Evolutionary conservation across 2,113 vertebrate genomes (phyloP).

Genomic region (Lepidothrix coronata): DNA sequence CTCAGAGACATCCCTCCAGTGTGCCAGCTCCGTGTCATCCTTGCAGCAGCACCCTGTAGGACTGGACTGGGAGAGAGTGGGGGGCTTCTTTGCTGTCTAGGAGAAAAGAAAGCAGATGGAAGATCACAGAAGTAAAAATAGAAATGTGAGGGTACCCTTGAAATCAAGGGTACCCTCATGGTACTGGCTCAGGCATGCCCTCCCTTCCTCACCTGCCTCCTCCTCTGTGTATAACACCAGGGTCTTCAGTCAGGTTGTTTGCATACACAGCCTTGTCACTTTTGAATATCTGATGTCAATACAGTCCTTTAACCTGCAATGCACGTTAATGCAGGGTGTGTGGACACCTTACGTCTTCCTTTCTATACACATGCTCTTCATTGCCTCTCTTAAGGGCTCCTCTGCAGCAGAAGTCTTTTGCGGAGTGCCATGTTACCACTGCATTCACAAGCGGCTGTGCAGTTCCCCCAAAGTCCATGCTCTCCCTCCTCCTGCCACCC

Average conservation of each 20-base stretch:
- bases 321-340: not conserved
- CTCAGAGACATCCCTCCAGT: accelerated
- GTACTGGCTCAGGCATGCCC: not conserved
- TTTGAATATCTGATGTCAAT: not conserved
- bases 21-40: not conserved
- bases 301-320: not conserved
- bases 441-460: not conserved
- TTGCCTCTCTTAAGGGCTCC: not conserved
- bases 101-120: not conserved
- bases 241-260: not conserved
- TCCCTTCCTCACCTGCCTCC: not conserved
- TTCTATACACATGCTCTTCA: too few species aligned
- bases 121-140: not conserved
- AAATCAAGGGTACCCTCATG: not conserved
- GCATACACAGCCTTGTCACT: not conserved
- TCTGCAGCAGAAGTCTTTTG: not conserved
- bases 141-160: accelerated
- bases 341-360: not conserved
- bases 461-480: accelerated
- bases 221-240: not conserved
- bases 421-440: accelerated
- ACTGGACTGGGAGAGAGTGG: accelerated
- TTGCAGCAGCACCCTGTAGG: accelerated
- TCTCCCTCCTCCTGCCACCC: not conserved
- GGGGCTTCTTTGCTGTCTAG: not conserved